These are phyloP conservation scores for Forbesichthys agassizii DNA, from an alignment of 2,113 vertebrate species.

Conservation along the genomic window DNA sequence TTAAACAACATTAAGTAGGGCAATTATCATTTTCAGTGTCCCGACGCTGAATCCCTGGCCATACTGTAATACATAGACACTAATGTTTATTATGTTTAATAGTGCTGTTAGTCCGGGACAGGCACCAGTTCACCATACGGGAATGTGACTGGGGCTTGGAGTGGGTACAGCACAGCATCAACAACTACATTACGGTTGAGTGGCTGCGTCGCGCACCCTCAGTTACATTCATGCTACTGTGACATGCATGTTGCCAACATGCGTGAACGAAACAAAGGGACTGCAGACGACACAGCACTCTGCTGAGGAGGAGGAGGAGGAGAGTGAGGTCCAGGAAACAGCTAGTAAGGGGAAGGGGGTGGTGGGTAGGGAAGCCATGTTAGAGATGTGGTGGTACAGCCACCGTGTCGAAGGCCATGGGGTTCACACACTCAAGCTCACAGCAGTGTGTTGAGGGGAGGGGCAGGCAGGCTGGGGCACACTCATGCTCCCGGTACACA, in stretches of 20 bases:
- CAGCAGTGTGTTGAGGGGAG: slow-evolving; percentile 48
- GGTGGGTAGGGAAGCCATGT: slow-evolving; percentile 59
- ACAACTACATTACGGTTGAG: slow-evolving; percentile 4
- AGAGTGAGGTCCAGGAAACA: too few species aligned
- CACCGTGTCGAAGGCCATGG: slow-evolving; percentile 69
- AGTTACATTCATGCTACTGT: slow-evolving; percentile 67
- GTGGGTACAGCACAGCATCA: slow-evolving; percentile 10
- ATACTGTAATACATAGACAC: background rate
- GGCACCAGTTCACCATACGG: slow-evolving; percentile 46
- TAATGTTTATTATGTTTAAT: slow-evolving; percentile 29
- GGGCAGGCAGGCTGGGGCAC: slow-evolving; percentile 51
- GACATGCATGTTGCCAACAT: slow-evolving; percentile 72
- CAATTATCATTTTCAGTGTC: background rate
- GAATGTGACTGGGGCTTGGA: slow-evolving; percentile 65
- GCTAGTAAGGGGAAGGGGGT: slow-evolving; percentile 17
- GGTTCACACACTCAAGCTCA: slow-evolving; percentile 52
- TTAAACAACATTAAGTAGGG: background rate
- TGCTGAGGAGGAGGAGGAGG: slow-evolving; percentile 9
- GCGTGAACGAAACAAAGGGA: slow-evolving; percentile 50
- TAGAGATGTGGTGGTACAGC: slow-evolving; percentile 64
- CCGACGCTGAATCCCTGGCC: background rate
- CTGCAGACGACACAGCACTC: slow-evolving; percentile 43
- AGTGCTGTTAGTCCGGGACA: slow-evolving; percentile 63
- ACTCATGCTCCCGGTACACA: slow-evolving; percentile 49
- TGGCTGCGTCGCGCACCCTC: slow-evolving; percentile 42